Conservation (phyloP, 2,113 vertebrate genomes). For the Plestiodon gilberti region DNA sequence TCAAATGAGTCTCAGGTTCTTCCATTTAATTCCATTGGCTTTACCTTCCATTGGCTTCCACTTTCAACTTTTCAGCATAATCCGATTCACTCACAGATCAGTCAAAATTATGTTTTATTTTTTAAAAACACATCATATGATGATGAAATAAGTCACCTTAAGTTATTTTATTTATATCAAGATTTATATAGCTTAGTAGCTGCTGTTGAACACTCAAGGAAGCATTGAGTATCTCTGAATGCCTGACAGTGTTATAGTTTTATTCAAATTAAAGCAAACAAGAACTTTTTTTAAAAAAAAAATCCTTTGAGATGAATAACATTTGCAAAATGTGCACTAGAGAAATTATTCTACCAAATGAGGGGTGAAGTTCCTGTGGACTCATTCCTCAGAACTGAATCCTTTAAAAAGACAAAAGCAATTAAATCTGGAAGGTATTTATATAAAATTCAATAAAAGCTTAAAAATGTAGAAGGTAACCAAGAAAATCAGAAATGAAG, state of each 20-base stretch:
- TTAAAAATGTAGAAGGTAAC: slow-evolving; percentile 6
- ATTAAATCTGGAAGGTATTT: slow-evolving; percentile 8
- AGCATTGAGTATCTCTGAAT: slow-evolving; percentile 60
- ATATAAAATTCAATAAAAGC: not conserved
- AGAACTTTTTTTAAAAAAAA: slow-evolving; percentile 32
- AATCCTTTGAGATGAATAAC: slow-evolving; percentile 36
- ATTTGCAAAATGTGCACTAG: not conserved
- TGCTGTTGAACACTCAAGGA: slow-evolving; percentile 54
- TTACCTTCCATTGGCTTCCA: no score
- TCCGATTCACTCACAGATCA: no score
- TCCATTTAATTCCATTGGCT: no score
- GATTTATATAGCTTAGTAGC: slow-evolving; percentile 29
- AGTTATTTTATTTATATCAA: not conserved
- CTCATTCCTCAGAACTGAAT: not conserved
- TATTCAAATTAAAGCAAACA: slow-evolving; percentile 59
- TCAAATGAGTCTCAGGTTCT: no score
- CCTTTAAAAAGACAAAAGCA: slow-evolving; percentile 11
- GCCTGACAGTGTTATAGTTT: slow-evolving; percentile 45
- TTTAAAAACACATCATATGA: not conserved
- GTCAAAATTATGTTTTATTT: no score
- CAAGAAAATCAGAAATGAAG: not conserved
- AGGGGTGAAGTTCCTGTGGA: not conserved
- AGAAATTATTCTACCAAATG: slow-evolving; percentile 18
- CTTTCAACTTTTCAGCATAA: no score
- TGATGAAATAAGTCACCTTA: slow-evolving; percentile 38